These are phyloP conservation scores for Meteorus cinctellus DNA, from an alignment of 2,888 invertebrate species.

Conservation along the genomic window DNA sequence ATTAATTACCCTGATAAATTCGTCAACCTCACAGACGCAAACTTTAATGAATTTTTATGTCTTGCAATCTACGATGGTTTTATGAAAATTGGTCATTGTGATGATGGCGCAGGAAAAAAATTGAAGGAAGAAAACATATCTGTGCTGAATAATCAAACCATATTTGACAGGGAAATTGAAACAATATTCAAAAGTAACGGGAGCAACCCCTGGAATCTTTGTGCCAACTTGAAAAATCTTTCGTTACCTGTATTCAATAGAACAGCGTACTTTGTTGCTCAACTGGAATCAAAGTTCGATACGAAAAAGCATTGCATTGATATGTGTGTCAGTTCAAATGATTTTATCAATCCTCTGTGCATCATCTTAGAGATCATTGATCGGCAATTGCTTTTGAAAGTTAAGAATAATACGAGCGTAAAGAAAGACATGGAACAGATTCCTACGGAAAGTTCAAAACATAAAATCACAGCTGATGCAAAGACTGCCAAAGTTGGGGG, in stretches of 20 bases:
- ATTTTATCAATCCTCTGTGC: slow-evolving; percentile 50
- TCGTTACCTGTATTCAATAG: slow-evolving; percentile 38
- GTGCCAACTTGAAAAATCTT: slow-evolving; percentile 38
- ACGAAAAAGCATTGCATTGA: background rate
- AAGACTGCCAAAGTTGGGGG: no score
- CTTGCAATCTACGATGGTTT: slow-evolving; percentile 54
- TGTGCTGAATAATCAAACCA: background rate
- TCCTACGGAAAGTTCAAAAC: no score
- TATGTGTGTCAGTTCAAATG: slow-evolving; percentile 41
- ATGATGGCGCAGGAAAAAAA: background rate
- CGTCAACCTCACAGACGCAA: background rate
- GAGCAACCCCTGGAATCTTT: slow-evolving; percentile 26
- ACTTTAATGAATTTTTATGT: slow-evolving; percentile 51
- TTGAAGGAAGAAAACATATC: background rate
- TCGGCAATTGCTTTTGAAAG: background rate
- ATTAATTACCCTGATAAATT: background rate
- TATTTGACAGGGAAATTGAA: slow-evolving; percentile 47
- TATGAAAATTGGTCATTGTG: slow-evolving; percentile 48
- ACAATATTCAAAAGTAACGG: background rate
- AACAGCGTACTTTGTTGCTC: slow-evolving; percentile 17
- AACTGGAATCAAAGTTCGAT: slow-evolving; percentile 36
- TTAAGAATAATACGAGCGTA: no score
- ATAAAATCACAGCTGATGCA: no score
- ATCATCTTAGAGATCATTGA: slow-evolving; percentile 48
- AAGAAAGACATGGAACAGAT: no score